phyloP scores from a whole-genome alignment of 2,888 invertebrate species.

The Pristionchus maxplancki region DNA sequence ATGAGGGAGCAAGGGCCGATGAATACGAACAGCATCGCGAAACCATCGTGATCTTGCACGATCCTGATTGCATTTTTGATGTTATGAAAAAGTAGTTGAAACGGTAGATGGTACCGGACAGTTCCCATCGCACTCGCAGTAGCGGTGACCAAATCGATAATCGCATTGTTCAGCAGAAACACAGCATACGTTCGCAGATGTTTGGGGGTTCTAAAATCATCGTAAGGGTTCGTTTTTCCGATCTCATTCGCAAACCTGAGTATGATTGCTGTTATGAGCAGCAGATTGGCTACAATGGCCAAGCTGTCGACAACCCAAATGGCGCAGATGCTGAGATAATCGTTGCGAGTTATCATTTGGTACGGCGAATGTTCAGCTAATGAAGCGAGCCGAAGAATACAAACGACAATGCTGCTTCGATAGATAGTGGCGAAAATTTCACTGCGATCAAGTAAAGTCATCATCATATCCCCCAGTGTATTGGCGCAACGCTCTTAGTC shows the following conservation, averaged over 20 bases:
- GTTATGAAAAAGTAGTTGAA: no score
- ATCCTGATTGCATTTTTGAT: background rate
- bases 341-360: background rate
- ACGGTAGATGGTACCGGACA: background rate
- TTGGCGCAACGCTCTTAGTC: no score
- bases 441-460: no score
- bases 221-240: background rate
- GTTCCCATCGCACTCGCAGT: background rate
- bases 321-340: background rate
- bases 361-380: no score
- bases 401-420: no score
- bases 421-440: no score
- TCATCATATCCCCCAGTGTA: no score
- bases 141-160: background rate
- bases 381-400: background rate
- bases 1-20: background rate
- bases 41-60: background rate
- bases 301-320: background rate
- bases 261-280: background rate
- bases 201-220: background rate
- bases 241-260: background rate
- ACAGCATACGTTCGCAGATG: background rate
- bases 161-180: background rate
- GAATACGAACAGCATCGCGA: background rate
- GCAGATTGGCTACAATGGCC: background rate